Percentiles rank a stretch among this genome's conserved stretches.
phyloP scores from a whole-genome alignment of 2,797 vertebrate species.

The Caiman crocodilus region DNA sequence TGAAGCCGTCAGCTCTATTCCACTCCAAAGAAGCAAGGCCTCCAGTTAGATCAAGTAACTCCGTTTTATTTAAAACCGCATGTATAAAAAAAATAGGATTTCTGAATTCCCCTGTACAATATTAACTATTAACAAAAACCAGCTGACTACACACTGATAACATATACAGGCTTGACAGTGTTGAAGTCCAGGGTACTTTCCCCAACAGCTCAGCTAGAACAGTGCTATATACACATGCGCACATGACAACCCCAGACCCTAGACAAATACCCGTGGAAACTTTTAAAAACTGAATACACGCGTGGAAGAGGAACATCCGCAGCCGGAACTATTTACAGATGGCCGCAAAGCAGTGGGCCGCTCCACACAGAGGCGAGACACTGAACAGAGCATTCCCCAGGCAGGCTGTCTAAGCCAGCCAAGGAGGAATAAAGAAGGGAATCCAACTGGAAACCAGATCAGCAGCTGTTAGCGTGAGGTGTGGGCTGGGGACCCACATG shows the following conservation, averaged over 20 bases:
- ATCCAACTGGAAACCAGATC: slow-evolving; percentile 22
- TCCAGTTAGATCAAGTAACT: slow-evolving; percentile 68
- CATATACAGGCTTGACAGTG: slow-evolving; percentile 73
- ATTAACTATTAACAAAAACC: slow-evolving; percentile 81
- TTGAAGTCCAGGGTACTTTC: slow-evolving; percentile 48
- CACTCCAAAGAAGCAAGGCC: not conserved
- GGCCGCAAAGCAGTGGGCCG: slow-evolving; percentile 44
- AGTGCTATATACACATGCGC: slow-evolving; percentile 58
- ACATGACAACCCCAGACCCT: slow-evolving; percentile 23
- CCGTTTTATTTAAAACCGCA: slow-evolving; percentile 85
- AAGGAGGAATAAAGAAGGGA: slow-evolving; percentile 6
- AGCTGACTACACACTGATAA: slow-evolving; percentile 73
- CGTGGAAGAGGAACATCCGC: slow-evolving; percentile 34
- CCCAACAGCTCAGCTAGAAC: slow-evolving; percentile 37
- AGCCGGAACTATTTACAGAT: slow-evolving; percentile 39
- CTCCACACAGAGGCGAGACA: slow-evolving; percentile 42
- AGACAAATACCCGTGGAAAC: not conserved
- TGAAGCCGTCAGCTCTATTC: not conserved
- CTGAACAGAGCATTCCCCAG: slow-evolving; percentile 43
- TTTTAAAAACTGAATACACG: slow-evolving; percentile 45
- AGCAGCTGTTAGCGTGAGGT: slow-evolving; percentile 75
- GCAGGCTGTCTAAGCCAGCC: slow-evolving; percentile 45
- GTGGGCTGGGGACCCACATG: slow-evolving; percentile 70
- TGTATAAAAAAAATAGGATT: slow-evolving; percentile 86
- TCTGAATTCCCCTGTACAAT: slow-evolving; percentile 85